These are phyloP conservation scores for Aphodius granarius DNA, from an alignment of 2,888 invertebrate genomes.

Conservation along the genomic window DNA sequence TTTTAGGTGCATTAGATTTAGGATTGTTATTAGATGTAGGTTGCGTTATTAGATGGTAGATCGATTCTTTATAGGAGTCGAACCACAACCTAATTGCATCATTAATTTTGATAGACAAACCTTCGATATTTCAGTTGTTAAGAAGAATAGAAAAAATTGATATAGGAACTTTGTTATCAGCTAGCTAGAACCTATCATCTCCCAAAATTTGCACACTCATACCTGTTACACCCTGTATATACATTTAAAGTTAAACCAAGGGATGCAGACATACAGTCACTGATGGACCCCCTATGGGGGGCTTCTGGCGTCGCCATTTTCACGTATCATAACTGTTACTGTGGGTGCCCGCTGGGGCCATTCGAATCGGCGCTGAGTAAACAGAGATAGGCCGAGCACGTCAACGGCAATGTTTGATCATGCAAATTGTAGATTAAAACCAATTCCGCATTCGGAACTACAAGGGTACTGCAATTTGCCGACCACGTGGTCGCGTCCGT, in stretches of 20 bases:
- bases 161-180: no score
- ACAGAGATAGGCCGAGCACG: slow-evolving; percentile 52
- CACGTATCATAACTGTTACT: background rate
- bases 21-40: no score
- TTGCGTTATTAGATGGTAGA: no score
- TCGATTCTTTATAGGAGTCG: no score
- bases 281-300: slow-evolving; percentile 2
- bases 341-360: slow-evolving; percentile 29
- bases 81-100: no score
- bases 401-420: slow-evolving; percentile 52
- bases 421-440: slow-evolving; percentile 55
- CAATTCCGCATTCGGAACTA: slow-evolving; percentile 52
- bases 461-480: slow-evolving; percentile 40
- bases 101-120: no score
- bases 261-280: slow-evolving; percentile 12
- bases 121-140: no score
- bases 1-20: no score
- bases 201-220: no score
- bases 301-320: background rate
- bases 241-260: background rate
- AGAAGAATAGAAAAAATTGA: no score
- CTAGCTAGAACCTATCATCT: no score
- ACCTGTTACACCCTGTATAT: background rate
- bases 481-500: slow-evolving; percentile 28
- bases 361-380: slow-evolving; percentile 51